These are phyloP conservation scores for Lithodes maja DNA, from an alignment of 2,888 invertebrate species.

Conservation along the genomic window DNA sequence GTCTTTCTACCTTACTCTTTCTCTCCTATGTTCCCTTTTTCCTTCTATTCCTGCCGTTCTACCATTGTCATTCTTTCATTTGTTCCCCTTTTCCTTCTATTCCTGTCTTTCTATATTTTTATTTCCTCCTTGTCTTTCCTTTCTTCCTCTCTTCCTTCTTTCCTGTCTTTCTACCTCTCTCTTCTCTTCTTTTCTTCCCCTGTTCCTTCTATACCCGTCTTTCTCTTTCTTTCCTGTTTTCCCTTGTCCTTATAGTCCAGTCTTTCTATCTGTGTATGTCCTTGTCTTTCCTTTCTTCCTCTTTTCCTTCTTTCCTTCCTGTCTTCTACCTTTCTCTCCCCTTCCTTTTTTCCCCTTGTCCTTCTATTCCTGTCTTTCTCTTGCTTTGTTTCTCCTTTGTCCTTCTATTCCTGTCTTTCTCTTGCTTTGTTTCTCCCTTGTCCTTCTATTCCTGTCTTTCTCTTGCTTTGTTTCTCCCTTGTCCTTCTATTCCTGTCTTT, in stretches of 20 bases:
- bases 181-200: neutral
- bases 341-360: neutral
- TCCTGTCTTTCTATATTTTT: neutral
- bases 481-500: neutral
- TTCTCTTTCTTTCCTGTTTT: neutral
- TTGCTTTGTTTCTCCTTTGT: too few species aligned
- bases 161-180: neutral
- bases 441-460: too few species aligned
- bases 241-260: neutral
- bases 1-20: neutral
- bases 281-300: neutral
- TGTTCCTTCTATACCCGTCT: neutral
- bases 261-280: neutral
- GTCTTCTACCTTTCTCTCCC: neutral
- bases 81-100: neutral
- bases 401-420: too few species aligned
- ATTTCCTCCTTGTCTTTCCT: constrained; percentile 3
- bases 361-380: too few species aligned
- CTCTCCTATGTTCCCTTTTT: neutral
- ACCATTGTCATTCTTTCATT: neutral
- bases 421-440: too few species aligned
- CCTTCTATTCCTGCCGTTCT: neutral
- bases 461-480: too few species aligned
- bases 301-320: neutral
- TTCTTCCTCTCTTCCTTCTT: neutral